phyloP scores from a whole-genome alignment of 1,140 invertebrate genomes.

The Lutraria rhynchaena region DNA sequence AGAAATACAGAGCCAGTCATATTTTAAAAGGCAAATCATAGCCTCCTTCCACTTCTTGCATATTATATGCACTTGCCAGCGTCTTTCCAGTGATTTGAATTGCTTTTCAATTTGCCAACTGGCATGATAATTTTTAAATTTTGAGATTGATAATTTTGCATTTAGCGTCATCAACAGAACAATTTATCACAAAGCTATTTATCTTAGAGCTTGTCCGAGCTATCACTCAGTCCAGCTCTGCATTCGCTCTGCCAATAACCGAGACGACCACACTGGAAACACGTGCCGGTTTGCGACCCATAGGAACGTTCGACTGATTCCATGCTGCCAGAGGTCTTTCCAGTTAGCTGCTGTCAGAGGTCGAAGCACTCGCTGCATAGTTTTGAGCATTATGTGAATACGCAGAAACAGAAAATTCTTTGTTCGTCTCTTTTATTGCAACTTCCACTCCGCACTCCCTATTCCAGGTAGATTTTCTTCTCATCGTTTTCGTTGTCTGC shows the following conservation, averaged over 20 bases:
- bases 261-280: background rate
- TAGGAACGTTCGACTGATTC: too few species aligned
- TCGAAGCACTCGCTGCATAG: background rate
- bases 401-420: background rate
- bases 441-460: background rate
- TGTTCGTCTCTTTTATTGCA: too few species aligned
- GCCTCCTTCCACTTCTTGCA: background rate
- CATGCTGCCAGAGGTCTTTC: background rate
- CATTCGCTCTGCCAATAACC: background rate
- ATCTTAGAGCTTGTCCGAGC: background rate
- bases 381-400: background rate
- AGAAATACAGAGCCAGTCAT: background rate
- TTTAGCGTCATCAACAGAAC: background rate
- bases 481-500: constrained; percentile 2
- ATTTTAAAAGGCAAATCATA: constrained; percentile 30
- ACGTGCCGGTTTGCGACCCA: background rate
- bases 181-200: background rate
- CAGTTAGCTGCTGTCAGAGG: background rate
- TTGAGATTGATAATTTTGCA: background rate
- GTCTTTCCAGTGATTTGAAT: background rate
- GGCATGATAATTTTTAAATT: background rate
- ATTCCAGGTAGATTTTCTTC: background rate
- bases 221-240: background rate
- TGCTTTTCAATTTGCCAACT: background rate
- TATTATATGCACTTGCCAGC: background rate